Evolutionary conservation across 2,888 invertebrate genomes (phyloP), one percentile per base, ranked within the genome.

Genomic region (Lampropteryx suffumata): DNA sequence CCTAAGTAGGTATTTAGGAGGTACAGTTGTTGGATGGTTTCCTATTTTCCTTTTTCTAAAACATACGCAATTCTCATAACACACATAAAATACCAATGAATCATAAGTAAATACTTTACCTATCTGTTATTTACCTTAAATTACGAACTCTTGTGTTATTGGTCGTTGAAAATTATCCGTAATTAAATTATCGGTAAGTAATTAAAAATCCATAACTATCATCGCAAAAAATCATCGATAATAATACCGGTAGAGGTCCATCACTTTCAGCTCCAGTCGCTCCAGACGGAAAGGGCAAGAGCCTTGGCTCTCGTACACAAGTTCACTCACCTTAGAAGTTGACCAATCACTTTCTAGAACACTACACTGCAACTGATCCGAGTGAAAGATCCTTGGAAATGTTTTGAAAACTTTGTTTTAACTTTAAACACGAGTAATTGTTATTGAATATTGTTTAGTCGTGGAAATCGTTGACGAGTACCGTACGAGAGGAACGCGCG

Each of bases 241-340:
- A 53, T 48, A 57, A 57, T 57, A 61, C 59, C 56, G 57, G 61
- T 51, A 52, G 37, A 34, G 36, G 50, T n/a, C 46, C 58, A 58
- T 53, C 61, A 51, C 61, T 58, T 48, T 47, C 57, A 40, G 55
- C 51, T 71, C 67, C 70, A 67, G 62, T n/a, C 50, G 44, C n/a
- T 64, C 68, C 68, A 65, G 69, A 64, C 65, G 46, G 59, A 72
- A 75, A 79, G 77, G 80, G 80, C 76, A 76, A 71, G 65, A 74
- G 77, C 78, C 82, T 79, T 71, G 60, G 43, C 28, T 49, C 54
- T 58, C 47, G 36, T 24, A 54, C 49, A 51, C 60, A 76, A 82
- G 85, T 84, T 85, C 85, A 85, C 71, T 85, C 79, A 84, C 85
- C 84, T 78, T 50, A 46, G 53, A 61, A 62, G 54, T 65, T 61